Evolutionary conservation across 1,140 invertebrate species (phyloP).

Genomic region (Tachypleus tridentatus): DNA sequence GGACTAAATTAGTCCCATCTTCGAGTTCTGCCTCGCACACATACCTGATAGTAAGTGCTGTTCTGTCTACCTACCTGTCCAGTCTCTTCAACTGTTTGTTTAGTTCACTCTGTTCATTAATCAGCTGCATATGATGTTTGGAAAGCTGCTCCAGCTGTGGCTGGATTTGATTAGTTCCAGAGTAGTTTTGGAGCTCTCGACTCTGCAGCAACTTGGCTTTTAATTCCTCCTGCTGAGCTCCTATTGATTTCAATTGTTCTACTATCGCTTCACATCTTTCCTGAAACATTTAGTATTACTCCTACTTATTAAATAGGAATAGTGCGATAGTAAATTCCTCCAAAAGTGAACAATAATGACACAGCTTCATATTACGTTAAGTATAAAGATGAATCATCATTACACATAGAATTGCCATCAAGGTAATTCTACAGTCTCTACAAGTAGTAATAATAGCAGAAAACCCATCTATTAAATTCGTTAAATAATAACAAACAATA

Average conservation of each 20-base stretch:
- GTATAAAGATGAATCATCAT: not conserved
- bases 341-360: not conserved
- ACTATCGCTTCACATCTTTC: slow-evolving; percentile 40
- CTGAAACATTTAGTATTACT: slow-evolving; percentile 28
- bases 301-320: not conserved
- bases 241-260: slow-evolving; percentile 38
- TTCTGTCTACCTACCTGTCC: slow-evolving; percentile 23
- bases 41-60: too few species aligned
- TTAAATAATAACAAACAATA: too few species aligned
- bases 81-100: slow-evolving; percentile 33
- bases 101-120: slow-evolving; percentile 42
- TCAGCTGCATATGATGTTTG: slow-evolving; percentile 37
- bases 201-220: slow-evolving; percentile 32
- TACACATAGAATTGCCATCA: not conserved
- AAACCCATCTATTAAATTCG: not conserved
- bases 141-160: slow-evolving; percentile 39
- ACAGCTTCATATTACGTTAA: not conserved
- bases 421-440: not conserved
- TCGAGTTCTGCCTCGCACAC: not conserved
- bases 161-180: slow-evolving; percentile 32
- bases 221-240: slow-evolving; percentile 38
- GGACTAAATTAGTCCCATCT: not conserved
- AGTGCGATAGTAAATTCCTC: not conserved
- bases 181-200: slow-evolving; percentile 27
- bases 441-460: not conserved